Base-by-base conservation (phyloP, 2,888 invertebrate species). In the Fabriciana adippe region DNA sequence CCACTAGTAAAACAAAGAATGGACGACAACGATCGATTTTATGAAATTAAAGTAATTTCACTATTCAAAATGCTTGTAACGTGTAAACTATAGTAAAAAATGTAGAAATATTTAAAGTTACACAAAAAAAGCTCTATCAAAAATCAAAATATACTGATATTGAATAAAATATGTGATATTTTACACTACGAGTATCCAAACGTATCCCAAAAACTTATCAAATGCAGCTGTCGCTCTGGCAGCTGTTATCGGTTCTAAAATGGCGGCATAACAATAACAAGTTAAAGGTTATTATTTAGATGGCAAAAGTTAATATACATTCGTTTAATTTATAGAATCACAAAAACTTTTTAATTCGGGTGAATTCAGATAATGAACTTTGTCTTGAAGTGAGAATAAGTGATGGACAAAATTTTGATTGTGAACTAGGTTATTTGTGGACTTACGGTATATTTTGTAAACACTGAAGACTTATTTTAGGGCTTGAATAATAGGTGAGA, bases 191-290 rank as follows among this genome's bases (percentile, higher is more conserved):
- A 61, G 53, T 61, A 61, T 53, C 53, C 61, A 18, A 41, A 11
- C 35, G 35, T 8, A 48, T 5, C 26, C 6, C 8, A 26, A 26
- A 48, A n/a, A 6, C 50, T 41, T 51, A 35, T 41, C 35, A 61
- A 6, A 18, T 53, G 16, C 2, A 35, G 18, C 51, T 61, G 61
- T 61, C 61, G 53, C 51, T 51, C 50, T 72, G 72, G 65, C 71
- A 73, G 45, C 60, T 69, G 70, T 68, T 70, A 69, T 64, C 68
- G 54, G 41, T 50, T 59, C 48, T 26, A 71, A 71, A 56, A 74
- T 74, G 73, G 75, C 72, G 74, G 69, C 65, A 72, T 68, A 73
- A 75, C 73, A 73, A 74, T 66, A 73, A 74, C 73, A 75, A 71
- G 45, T 55, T 65, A 41, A 18, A 47, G 26, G 18, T 26, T 45